A percentile compares a stretch with the other conserved stretches of the same genome.
phyloP scores from a whole-genome alignment of 2,797 vertebrate genomes.

The Echiichthys vipera region DNA sequence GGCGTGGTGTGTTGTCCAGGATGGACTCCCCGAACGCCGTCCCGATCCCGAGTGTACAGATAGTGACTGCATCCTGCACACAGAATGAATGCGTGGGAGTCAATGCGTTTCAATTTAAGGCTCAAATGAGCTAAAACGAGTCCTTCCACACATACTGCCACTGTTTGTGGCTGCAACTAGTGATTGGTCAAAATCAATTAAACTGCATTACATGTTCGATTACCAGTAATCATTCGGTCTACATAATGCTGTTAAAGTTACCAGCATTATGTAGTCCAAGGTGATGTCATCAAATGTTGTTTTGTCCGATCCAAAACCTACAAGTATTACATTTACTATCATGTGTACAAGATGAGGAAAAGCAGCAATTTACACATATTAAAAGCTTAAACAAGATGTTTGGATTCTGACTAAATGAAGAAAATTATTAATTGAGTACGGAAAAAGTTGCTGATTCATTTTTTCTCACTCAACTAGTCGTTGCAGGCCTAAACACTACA shows the following conservation, averaged over 20 bases:
- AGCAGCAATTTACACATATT: not conserved
- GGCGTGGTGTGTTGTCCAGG: slow-evolving; percentile 97
- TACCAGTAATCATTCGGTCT: not conserved
- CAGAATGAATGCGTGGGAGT: not conserved
- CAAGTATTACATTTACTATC: not conserved
- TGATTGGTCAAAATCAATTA: not conserved
- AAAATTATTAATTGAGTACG: not conserved
- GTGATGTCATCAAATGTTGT: not conserved
- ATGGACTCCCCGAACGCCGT: slow-evolving; percentile 99
- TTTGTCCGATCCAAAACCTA: not conserved
- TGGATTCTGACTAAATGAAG: not conserved
- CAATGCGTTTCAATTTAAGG: not conserved
- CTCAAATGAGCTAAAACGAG: not conserved
- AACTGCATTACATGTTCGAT: not conserved
- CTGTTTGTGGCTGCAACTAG: too few species aligned
- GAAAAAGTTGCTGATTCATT: not conserved
- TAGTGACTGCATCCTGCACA: slow-evolving; percentile 94
- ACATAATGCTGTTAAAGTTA: too few species aligned
- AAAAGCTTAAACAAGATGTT: not conserved
- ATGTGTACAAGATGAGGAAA: not conserved
- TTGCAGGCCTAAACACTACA: not conserved
- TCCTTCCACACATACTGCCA: not conserved
- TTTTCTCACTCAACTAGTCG: not conserved
- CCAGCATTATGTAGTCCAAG: too few species aligned
- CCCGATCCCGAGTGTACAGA: slow-evolving; percentile 96